Conservation (phyloP, 1,140 invertebrate genomes). For the Solen grandis region DNA sequence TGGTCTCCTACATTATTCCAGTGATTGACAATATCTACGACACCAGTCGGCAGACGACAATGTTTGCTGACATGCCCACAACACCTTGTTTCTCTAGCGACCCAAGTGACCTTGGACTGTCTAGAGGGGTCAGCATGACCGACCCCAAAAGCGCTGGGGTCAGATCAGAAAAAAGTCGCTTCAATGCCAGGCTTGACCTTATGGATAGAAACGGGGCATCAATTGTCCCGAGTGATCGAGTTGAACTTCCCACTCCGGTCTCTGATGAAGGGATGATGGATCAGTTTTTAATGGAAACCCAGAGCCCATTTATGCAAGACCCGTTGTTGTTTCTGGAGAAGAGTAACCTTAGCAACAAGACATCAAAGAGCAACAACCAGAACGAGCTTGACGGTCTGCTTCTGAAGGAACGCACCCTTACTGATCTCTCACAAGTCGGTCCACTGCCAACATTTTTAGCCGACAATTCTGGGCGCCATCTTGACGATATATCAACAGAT, state of each 20-base stretch:
- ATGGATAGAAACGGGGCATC: conserved; percentile 32
- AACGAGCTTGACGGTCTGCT: conserved; percentile 1
- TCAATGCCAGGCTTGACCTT: conserved; percentile 37
- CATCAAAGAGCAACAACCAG: neutral
- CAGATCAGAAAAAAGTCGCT: conserved; percentile 35
- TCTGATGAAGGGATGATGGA: neutral
- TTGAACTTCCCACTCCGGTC: conserved; percentile 11
- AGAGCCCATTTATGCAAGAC: neutral
- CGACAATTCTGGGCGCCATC: conserved; percentile 10
- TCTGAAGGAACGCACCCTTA: conserved; percentile 31
- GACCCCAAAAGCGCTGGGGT: conserved; percentile 17
- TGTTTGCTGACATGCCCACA: conserved; percentile 26
- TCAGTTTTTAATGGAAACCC: neutral
- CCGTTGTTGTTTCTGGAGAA: neutral
- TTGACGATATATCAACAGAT: conserved; percentile 31
- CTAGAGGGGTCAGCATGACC: conserved; percentile 29
- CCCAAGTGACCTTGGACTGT: conserved; percentile 13
- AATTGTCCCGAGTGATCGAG: conserved; percentile 2
- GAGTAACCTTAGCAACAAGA: neutral
- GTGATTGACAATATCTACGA: conserved; percentile 33
- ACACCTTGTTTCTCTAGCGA: conserved; percentile 19
- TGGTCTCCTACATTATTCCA: too few relatives aligned
- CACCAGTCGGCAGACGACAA: conserved; percentile 32
- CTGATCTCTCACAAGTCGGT: conserved; percentile 38
- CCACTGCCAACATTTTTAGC: conserved; percentile 32